Base-by-base conservation (phyloP, 1,140 invertebrate genomes). In the Saxidomus purpurata region DNA sequence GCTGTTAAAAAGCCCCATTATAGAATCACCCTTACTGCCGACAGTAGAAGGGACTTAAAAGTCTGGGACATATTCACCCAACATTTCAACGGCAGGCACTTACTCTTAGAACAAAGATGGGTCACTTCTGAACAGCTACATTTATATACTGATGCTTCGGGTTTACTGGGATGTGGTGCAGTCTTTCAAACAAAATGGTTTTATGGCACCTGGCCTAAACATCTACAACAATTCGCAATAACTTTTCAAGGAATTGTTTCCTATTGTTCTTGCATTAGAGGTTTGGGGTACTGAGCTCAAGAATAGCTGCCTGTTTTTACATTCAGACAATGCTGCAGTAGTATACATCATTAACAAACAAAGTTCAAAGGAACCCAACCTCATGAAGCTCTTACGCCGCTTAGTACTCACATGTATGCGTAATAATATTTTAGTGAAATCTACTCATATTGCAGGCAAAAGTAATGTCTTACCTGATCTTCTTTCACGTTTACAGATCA, bases 271-370 rank as follows among this genome's bases (percentile, higher is more conserved):
- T 13, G 82, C 77, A 0, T 22, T 89, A 1, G 69, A 81, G 28
- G 47, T 86, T 19, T 88, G 91, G 90, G 89, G 89, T n/a, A 0
- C 71, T 43, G 11, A 43, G 2, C 34, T 89, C 9, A 43, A 36
- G 22, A 89, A 91, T 61, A 55, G 77, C 6, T 43, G 59, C 31
- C 31, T 92, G 0, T n/a, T 87, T 19, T 89, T 92, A 38, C 38
- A 76, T n/a, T 52, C 79, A 34, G 89, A 92, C 59, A 91, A 90
- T 81, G 25, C 43, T 40, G 63, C 87, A 2, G 63, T 88, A 9
- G 88, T 91, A 15, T 11, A 77, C n/a, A 86, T 92, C 19, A 91
- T 90, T 11, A 92, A 92, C 36, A 91, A 90, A 69, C 28, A 80
- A 19, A 49, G 83, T 8, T 63, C 43, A 38, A 85, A 89, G 31